Conservation (phyloP, 2,888 invertebrate species). For the Eilema griseolum region DNA sequence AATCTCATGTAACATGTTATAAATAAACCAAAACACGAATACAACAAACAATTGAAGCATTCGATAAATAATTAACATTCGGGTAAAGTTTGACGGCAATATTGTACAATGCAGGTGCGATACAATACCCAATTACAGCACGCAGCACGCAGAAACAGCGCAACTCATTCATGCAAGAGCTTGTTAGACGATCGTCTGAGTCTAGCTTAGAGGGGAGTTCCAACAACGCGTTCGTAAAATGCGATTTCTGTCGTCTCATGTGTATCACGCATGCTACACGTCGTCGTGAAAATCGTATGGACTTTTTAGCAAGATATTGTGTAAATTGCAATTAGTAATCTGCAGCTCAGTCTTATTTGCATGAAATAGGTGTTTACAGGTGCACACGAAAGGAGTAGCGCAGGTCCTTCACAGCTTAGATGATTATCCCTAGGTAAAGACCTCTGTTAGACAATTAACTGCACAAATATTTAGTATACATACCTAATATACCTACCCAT, state of each 20-base stretch:
- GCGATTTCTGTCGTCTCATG: background rate
- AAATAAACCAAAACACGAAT: conserved; percentile 19
- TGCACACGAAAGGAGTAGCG: no score
- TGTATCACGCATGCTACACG: background rate
- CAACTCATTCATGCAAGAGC: conserved; percentile 69
- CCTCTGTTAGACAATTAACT: no score
- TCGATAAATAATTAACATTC: conserved; percentile 45
- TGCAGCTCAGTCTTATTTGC: no score
- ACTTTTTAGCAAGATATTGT: no score
- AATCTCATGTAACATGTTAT: background rate
- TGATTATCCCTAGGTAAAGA: no score
- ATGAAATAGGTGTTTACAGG: no score
- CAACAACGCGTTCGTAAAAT: conserved; percentile 26
- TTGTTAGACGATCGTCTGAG: conserved; percentile 71
- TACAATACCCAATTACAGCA: conserved; percentile 70
- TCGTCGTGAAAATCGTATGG: no score
- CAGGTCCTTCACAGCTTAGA: no score
- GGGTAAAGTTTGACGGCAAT: conserved; percentile 62
- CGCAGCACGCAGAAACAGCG: conserved; percentile 63
- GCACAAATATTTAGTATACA: no score
- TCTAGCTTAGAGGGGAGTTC: conserved; percentile 47
- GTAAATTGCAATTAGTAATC: no score
- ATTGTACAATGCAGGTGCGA: conserved; percentile 66
- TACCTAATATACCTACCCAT: no score
- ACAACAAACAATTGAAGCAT: conserved; percentile 40